phyloP scores from a whole-genome alignment of 2,888 invertebrate genomes.

The Amblyjoppa proteus region DNA sequence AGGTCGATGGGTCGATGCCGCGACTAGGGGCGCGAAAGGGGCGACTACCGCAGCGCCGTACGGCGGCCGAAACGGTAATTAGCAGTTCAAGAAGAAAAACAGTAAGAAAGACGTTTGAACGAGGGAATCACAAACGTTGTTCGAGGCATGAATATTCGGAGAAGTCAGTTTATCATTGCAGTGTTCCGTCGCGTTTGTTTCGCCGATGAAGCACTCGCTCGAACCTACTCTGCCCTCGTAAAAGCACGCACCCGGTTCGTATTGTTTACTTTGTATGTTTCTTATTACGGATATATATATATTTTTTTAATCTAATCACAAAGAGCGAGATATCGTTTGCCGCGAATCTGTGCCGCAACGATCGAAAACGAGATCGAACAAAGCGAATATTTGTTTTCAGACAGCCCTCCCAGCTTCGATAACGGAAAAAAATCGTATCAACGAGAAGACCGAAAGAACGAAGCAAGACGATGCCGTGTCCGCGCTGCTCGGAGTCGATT shows the following conservation, averaged over 20 bases:
- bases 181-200: background rate
- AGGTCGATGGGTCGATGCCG: background rate
- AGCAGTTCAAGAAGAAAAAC: background rate
- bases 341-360: background rate
- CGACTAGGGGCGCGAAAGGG: too few species aligned
- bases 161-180: slow-evolving; percentile 12
- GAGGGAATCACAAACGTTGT: slow-evolving; percentile 8
- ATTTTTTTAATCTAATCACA: background rate
- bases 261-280: background rate
- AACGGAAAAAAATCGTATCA: background rate
- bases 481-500: slow-evolving; percentile 64
- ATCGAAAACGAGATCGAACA: background rate
- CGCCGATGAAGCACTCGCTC: slow-evolving; percentile 48
- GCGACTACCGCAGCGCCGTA: background rate
- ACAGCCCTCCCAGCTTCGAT: background rate
- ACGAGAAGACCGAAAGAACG: slow-evolving; percentile 17
- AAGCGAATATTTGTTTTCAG: background rate
- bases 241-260: background rate
- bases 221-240: slow-evolving; percentile 27
- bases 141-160: background rate
- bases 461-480: slow-evolving; percentile 10
- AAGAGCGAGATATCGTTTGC: background rate
- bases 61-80: slow-evolving; percentile 5
- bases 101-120: background rate
- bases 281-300: too few species aligned